phyloP scores from a whole-genome alignment of 2,797 vertebrate genomes.

The Melanotaenia pygmaea region DNA sequence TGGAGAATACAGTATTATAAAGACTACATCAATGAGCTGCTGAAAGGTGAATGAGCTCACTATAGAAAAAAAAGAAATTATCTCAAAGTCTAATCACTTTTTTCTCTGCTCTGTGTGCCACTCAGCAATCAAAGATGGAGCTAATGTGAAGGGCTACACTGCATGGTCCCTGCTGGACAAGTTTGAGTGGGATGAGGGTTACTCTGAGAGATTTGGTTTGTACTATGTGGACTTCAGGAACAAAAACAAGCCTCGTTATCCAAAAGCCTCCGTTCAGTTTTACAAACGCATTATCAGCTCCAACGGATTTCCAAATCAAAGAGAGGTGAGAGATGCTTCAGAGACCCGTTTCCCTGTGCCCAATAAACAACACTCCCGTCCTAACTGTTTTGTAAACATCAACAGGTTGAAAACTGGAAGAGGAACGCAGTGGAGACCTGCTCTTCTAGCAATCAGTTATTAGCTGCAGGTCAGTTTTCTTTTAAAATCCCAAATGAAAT shows the following conservation, averaged over 20 bases:
- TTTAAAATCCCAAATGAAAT: neutral
- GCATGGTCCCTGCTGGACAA: slow-evolving; percentile 95
- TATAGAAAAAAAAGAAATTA: neutral
- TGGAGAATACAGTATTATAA: slow-evolving; percentile 92
- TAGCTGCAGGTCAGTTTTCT: slow-evolving; percentile 86
- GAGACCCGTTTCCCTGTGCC: neutral
- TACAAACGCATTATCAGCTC: slow-evolving; percentile 89
- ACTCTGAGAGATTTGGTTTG: slow-evolving; percentile 91
- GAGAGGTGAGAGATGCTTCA: slow-evolving; percentile 81
- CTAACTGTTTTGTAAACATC: slow-evolving; percentile 6
- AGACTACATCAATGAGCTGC: slow-evolving; percentile 91
- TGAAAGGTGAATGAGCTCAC: slow-evolving; percentile 71
- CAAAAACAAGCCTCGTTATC: slow-evolving; percentile 91
- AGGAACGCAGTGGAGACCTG: slow-evolving; percentile 87
- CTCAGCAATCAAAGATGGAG: slow-evolving; percentile 92
- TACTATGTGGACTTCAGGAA: slow-evolving; percentile 91
- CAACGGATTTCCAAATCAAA: slow-evolving; percentile 92
- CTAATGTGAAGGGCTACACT: slow-evolving; percentile 91
- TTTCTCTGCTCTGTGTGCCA: slow-evolving; percentile 14
- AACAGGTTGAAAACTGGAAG: slow-evolving; percentile 89
- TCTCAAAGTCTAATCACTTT: slow-evolving; percentile 1
- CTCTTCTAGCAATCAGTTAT: slow-evolving; percentile 87
- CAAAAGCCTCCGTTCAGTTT: slow-evolving; percentile 92
- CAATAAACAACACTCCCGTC: neutral
- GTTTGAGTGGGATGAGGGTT: slow-evolving; percentile 96